Evolutionary conservation across 2,113 vertebrate species (phyloP).

Genomic region (Cyanocitta stelleri): DNA sequence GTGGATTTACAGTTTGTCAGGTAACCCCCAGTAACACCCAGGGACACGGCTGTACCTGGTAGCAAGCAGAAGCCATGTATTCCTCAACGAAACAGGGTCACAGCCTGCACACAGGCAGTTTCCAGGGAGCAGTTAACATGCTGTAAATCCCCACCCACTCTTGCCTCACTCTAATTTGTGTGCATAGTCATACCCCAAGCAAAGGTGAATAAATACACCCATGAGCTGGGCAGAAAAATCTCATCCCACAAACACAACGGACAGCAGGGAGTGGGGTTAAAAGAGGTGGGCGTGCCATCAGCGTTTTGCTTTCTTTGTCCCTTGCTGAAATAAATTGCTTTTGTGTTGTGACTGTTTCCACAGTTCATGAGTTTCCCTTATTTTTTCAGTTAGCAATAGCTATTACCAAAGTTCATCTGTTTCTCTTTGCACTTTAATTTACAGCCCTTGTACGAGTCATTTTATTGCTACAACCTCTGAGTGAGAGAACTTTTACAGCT

Average conservation of each 20-base stretch:
- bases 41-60: background rate
- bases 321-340: background rate
- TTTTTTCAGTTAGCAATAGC: background rate
- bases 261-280: background rate
- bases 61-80: background rate
- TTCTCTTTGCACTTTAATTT: slow-evolving; percentile 51
- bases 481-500: slow-evolving; percentile 33
- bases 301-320: background rate
- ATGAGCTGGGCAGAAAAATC: background rate
- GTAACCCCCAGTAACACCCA: background rate
- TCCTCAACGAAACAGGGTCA: background rate
- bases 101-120: background rate
- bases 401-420: slow-evolving; percentile 26
- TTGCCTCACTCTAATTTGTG: slow-evolving; percentile 1
- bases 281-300: background rate
- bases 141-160: slow-evolving; percentile 45
- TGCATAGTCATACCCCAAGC: slow-evolving; percentile 1
- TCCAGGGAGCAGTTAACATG: background rate
- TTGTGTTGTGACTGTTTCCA: background rate
- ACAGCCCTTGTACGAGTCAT: background rate
- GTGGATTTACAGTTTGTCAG: background rate
- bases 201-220: slow-evolving; percentile 35
- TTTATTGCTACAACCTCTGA: slow-evolving; percentile 36
- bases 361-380: background rate
- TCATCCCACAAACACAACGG: background rate